Conservation (phyloP, 2,888 invertebrate species). For the Blastobasis lacticolella region DNA sequence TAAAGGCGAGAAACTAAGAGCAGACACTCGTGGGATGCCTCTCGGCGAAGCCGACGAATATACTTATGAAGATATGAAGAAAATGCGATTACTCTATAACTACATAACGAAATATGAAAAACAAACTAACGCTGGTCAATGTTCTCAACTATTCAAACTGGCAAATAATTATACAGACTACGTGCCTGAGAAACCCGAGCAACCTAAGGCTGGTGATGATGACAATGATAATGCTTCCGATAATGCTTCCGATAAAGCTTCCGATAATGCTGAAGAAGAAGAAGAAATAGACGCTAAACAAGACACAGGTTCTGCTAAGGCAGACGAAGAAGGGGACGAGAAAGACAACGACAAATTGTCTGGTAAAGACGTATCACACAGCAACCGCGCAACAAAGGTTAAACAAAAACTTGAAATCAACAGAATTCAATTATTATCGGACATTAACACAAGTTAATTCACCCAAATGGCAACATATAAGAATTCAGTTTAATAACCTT, state of each 20-base stretch:
- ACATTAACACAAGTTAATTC: no score
- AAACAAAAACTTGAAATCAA: no score
- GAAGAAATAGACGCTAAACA: no score
- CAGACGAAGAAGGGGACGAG: conserved; percentile 7
- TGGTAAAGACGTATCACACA: no score
- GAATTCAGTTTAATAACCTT: no score
- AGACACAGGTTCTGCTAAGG: not conserved
- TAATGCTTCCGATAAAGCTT: no score
- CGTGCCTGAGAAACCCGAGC: conserved; percentile 1
- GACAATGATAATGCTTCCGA: no score
- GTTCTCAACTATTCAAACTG: conserved; percentile 36
- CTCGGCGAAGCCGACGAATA: conserved; percentile 12
- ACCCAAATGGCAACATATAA: no score
- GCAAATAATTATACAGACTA: conserved; percentile 22
- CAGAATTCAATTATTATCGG: no score
- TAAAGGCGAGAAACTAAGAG: no score
- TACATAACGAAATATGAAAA: conserved; percentile 8
- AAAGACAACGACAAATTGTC: not conserved
- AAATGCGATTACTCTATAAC: conserved; percentile 6
- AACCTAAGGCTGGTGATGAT: not conserved
- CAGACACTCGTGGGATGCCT: not conserved
- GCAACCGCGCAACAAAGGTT: no score
- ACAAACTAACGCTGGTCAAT: conserved; percentile 20
- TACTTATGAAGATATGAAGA: not conserved
- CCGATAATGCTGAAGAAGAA: no score